Percentiles rank a stretch among this genome's conserved stretches.
Conservation (phyloP, 1,140 invertebrate species). For the Ladona fulva region DNA sequence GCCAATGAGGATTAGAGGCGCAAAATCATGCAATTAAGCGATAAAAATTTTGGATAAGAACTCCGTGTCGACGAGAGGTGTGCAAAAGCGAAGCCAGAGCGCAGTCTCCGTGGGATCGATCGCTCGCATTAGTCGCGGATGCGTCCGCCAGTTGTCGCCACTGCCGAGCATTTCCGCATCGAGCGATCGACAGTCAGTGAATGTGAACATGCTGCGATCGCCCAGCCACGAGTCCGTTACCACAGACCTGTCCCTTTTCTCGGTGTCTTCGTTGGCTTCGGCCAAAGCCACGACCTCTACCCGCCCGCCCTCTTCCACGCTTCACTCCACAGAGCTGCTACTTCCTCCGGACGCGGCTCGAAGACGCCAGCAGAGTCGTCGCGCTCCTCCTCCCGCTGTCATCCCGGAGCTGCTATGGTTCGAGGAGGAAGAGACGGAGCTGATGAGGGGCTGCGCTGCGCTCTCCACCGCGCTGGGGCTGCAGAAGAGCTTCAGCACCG, state of each 20-base stretch:
- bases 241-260: slow-evolving; percentile 69
- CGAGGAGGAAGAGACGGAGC: slow-evolving; percentile 66
- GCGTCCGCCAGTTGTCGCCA: not conserved
- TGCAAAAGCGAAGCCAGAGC: not conserved
- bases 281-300: slow-evolving; percentile 36
- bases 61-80: too few species aligned
- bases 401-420: slow-evolving; percentile 59
- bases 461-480: slow-evolving; percentile 68
- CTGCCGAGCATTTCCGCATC: not conserved
- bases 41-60: too few species aligned
- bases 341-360: slow-evolving; percentile 21
- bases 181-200: not conserved
- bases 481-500: slow-evolving; percentile 71
- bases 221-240: slow-evolving; percentile 75
- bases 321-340: slow-evolving; percentile 33
- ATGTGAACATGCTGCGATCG: slow-evolving; percentile 50
- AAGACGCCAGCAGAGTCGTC: slow-evolving; percentile 17
- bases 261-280: slow-evolving; percentile 61
- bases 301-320: slow-evolving; percentile 47
- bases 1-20: too few species aligned
- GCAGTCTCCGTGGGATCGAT: not conserved
- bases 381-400: slow-evolving; percentile 35
- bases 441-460: slow-evolving; percentile 66
- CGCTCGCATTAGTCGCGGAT: not conserved
- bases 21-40: too few species aligned